These are phyloP conservation scores for Xylocampa areola DNA, from an alignment of 2,888 invertebrate species.

Conservation along the genomic window DNA sequence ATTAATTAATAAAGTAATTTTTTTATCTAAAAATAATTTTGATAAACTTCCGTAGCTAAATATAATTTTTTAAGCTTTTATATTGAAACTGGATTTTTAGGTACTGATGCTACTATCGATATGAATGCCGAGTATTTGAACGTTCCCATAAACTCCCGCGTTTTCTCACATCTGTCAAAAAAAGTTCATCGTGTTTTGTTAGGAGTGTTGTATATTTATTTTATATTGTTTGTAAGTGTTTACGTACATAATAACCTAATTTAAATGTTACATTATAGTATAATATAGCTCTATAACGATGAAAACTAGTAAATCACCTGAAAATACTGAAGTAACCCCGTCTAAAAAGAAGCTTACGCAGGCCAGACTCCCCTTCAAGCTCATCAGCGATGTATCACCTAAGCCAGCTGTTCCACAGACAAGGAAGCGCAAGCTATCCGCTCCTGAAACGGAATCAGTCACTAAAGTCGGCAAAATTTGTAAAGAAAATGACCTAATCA, in stretches of 20 bases:
- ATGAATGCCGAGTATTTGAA: constrained; percentile 51
- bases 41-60: too few species aligned
- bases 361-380: constrained; percentile 90
- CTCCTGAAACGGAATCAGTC: constrained; percentile 72
- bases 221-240: constrained; percentile 40
- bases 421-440: constrained; percentile 85
- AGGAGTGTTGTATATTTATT: constrained; percentile 61
- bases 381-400: constrained; percentile 83
- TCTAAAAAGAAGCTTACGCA: constrained; percentile 90
- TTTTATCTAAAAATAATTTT: too few species aligned
- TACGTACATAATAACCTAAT: constrained; percentile 27
- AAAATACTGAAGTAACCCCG: constrained; percentile 79
- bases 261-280: constrained; percentile 51
- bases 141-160: constrained; percentile 75
- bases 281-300: constrained; percentile 64
- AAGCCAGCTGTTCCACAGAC: constrained; percentile 70
- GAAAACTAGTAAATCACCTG: constrained; percentile 81
- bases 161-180: constrained; percentile 72
- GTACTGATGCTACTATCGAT: too few species aligned
- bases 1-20: too few species aligned
- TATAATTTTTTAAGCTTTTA: too few species aligned
- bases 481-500: constrained; percentile 78
- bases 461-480: constrained; percentile 81
- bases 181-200: constrained; percentile 69
- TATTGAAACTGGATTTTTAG: too few species aligned